These are phyloP conservation scores for Steinernema carpocapsae DNA, from an alignment of 2,888 invertebrate species.

Conservation along the genomic window DNA sequence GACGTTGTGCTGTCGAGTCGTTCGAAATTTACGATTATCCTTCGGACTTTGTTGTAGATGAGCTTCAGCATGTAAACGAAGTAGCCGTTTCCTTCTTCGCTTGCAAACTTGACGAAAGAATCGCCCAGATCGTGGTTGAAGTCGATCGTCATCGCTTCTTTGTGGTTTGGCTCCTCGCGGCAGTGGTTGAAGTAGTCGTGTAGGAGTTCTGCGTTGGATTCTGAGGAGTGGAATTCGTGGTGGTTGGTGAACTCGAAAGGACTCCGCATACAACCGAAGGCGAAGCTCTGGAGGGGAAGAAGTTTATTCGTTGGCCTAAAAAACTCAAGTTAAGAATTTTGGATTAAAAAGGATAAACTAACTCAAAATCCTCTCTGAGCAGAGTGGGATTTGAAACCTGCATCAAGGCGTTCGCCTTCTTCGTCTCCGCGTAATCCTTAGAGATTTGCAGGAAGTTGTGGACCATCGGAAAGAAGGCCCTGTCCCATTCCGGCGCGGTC, in stretches of 20 bases:
- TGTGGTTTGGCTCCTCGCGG: neutral
- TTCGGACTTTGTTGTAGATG: conserved; percentile 15
- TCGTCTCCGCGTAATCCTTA: neutral
- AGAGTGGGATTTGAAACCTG: neutral
- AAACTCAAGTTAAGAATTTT: neutral
- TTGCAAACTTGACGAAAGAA: conserved; percentile 10
- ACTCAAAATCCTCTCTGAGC: neutral
- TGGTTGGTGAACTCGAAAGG: conserved; percentile 19
- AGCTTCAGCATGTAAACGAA: conserved; percentile 29
- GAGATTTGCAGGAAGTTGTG: neutral
- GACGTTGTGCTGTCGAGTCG: neutral
- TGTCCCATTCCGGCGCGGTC: neutral
- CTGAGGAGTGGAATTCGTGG: neutral
- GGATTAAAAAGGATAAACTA: neutral
- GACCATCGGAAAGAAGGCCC: neutral
- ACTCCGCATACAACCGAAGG: conserved; percentile 1
- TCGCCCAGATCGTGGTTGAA: conserved; percentile 10
- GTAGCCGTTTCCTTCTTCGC: neutral
- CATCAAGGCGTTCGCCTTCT: neutral
- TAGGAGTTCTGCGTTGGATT: neutral
- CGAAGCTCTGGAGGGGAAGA: neutral
- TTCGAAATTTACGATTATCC: conserved; percentile 34
- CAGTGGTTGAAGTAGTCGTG: neutral
- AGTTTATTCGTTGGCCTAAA: neutral
- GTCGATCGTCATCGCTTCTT: neutral